phyloP scores from a whole-genome alignment of 2,113 vertebrate species.

The Anolis carolinensis region DNA sequence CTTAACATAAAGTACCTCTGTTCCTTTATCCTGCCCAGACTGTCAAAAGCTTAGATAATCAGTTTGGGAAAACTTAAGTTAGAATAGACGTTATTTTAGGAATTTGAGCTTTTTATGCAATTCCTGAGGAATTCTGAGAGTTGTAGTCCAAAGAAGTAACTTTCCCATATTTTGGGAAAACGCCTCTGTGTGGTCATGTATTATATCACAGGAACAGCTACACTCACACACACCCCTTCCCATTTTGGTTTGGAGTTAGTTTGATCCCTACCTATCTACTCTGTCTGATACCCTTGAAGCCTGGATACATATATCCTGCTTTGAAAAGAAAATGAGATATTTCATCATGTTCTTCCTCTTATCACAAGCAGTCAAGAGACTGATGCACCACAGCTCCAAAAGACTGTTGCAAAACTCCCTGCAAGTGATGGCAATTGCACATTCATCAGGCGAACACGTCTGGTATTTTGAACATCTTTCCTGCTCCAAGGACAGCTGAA shows the following conservation, averaged over 20 bases:
- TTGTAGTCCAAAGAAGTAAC: not conserved
- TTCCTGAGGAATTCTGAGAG: not conserved
- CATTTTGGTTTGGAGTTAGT: too few species aligned
- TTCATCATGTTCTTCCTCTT: not conserved
- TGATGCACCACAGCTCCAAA: not conserved
- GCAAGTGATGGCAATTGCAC: not conserved
- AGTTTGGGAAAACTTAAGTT: too few species aligned
- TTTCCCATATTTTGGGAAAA: not conserved
- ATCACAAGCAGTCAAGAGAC: not conserved
- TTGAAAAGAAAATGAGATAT: not conserved
- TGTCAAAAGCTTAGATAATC: too few species aligned
- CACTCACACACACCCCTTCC: not conserved
- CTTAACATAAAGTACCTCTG: not conserved
- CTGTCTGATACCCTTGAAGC: not conserved
- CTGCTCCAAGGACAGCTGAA: not conserved
- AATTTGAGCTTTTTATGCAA: too few species aligned
- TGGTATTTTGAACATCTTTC: not conserved
- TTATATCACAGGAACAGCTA: not conserved
- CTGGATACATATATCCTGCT: too few species aligned
- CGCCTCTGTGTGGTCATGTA: too few species aligned
- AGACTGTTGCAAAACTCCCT: not conserved
- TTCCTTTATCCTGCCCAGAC: not conserved
- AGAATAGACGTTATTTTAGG: too few species aligned
- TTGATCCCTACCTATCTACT: not conserved
- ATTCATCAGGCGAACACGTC: not conserved